phyloP scores from a whole-genome alignment of 2,797 vertebrate species.

The Coendou prehensilis region DNA sequence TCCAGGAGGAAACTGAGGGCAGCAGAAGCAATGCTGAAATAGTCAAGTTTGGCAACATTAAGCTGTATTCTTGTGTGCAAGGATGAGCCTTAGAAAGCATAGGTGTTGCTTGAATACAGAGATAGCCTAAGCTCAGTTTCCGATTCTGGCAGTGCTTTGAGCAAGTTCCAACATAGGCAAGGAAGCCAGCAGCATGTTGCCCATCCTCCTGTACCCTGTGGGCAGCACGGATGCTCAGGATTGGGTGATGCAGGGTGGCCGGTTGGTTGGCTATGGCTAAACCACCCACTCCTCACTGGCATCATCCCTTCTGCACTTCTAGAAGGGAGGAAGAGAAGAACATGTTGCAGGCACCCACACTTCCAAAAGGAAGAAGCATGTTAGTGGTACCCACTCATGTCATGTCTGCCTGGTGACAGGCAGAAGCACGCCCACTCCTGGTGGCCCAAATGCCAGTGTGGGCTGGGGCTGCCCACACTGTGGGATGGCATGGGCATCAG shows the following conservation, averaged over 20 bases:
- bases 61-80: background rate
- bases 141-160: background rate
- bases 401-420: constrained; percentile 72
- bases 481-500: background rate
- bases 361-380: constrained; percentile 77
- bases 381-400: constrained; percentile 76
- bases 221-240: background rate
- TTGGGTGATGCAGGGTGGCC: background rate
- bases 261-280: background rate
- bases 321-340: constrained; percentile 64
- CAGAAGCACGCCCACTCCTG: constrained; percentile 58
- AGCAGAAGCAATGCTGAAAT: background rate
- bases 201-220: background rate
- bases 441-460: constrained; percentile 52
- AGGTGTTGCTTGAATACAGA: background rate
- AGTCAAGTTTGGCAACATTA: background rate
- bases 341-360: constrained; percentile 65
- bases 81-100: fast-evolving
- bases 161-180: background rate
- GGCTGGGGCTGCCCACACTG: constrained; percentile 25
- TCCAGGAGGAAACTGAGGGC: background rate
- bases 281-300: constrained; percentile 51
- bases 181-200: background rate
- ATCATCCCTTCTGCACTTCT: background rate
- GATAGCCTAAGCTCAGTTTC: background rate